Evolutionary conservation across 2,113 vertebrate genomes (phyloP).

Genomic region (Poecile atricapillus): DNA sequence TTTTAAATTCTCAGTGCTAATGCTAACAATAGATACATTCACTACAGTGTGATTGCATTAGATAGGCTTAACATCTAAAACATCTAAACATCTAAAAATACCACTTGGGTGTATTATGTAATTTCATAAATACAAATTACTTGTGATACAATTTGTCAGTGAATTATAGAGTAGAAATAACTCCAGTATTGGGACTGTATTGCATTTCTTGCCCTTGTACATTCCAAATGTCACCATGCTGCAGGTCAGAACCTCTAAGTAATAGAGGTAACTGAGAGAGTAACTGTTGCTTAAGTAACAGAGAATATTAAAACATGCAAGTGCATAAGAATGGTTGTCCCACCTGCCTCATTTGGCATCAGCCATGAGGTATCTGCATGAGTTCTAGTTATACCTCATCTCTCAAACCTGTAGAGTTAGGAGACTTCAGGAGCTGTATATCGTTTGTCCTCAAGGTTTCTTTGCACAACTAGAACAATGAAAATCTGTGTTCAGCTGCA

Average conservation of each 20-base stretch:
- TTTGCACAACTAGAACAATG: not conserved
- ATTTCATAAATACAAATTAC: slow-evolving; percentile 7
- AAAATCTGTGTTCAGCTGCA: not conserved
- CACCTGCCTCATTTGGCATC: not conserved
- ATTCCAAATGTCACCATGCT: not conserved
- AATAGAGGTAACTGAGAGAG: not conserved
- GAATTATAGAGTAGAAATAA: not conserved
- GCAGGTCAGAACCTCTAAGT: not conserved
- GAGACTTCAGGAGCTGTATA: not conserved
- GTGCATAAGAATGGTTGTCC: not conserved
- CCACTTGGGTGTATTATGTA: not conserved
- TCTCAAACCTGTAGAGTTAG: not conserved
- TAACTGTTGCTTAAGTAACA: not conserved
- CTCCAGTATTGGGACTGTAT: not conserved
- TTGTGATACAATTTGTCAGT: not conserved
- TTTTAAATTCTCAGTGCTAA: slow-evolving; percentile 7
- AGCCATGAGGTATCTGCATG: accelerated
- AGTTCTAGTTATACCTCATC: not conserved
- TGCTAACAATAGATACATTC: slow-evolving; percentile 6
- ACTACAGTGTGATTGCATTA: not conserved
- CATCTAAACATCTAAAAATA: not conserved
- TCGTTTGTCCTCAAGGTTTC: not conserved
- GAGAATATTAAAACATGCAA: not conserved
- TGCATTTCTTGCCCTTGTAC: not conserved
- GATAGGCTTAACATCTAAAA: not conserved